Evolutionary conservation across 1,140 invertebrate species (phyloP), one percentile per base, ranked within the genome.

Genomic region (Magallana ariakensis): DNA sequence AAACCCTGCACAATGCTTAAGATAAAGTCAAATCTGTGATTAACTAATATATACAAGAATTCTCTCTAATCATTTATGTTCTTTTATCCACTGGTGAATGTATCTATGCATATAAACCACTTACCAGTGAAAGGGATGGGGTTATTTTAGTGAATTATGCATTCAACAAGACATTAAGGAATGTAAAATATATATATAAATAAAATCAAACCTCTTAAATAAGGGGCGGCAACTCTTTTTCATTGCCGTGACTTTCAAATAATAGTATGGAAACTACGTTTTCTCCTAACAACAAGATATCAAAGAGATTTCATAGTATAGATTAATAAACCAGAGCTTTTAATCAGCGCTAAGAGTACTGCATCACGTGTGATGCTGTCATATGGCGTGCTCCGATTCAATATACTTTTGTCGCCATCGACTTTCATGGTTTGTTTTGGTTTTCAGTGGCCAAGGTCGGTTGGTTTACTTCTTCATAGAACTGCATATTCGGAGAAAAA

Each of bases 371-470:
- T 26, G 33, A 33, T 22, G 66, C 66, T 75, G 66, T 75, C 66
- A 75, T 75, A 75, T 75, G 66, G 66, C 66, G 22, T 22, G 33
- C 66, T 26, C 33, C 58, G 33, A 33, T 75, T 19, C 33, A 13
- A 70, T 10, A n/a, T 11, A 70, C 4, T 13, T 75, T 26, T 19
- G 66, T 75, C 66, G 66, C 66, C 66, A 75, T 75, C 66, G 66
- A 75, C 66, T 75, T 75, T 75, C 66, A 26, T 19, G 13, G 66
- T 75, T 75, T 75, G 66, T 75, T 75, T 75, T 75, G 66, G 66
- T 75, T 75, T 75, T 75, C 66, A 75, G 22, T 75, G 66, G 22
- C 66, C 66, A 75, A 75, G 66, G 66, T 75, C 66, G 66, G 66
- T 75, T 75, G 33, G 19, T 13, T 26, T 75, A 26, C 5, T 13